Percentiles rank a stretch among this genome's conserved stretches.
Conservation (phyloP, 1,140 invertebrate genomes). For the Kradibia gibbosae region DNA sequence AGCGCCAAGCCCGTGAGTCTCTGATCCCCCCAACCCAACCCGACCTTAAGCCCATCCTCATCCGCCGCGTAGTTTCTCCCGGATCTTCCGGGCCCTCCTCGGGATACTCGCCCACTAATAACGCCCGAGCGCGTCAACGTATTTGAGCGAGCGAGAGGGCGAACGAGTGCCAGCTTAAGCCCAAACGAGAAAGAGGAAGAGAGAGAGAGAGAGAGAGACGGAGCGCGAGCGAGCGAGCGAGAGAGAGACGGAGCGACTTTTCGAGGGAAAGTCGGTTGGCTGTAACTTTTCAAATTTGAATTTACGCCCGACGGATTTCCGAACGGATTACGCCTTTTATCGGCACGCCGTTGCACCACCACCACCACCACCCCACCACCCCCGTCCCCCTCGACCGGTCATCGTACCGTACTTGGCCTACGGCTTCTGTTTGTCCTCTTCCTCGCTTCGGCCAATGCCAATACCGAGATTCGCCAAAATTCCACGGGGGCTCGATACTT, state of each 20-base stretch:
- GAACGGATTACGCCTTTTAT: neutral
- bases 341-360: too few species aligned
- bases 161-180: slow-evolving; percentile 6
- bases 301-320: neutral
- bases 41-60: too few species aligned
- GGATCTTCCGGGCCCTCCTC: neutral
- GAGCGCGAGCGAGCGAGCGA: neutral
- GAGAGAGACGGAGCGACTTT: slow-evolving; percentile 16
- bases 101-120: neutral
- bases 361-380: too few species aligned
- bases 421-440: too few species aligned
- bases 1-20: slow-evolving; percentile 67
- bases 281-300: slow-evolving; percentile 39
- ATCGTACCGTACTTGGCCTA: too few species aligned
- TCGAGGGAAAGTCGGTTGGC: slow-evolving; percentile 44
- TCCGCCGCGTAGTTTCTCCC: neutral
- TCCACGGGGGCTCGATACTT: slow-evolving; percentile 8
- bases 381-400: too few species aligned
- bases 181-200: neutral
- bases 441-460: too few species aligned
- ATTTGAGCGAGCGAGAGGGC: neutral
- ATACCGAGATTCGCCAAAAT: too few species aligned
- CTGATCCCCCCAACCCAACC: neutral
- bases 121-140: too few species aligned
- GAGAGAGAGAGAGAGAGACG: neutral